phyloP scores from a whole-genome alignment of 1,140 invertebrate species.

The Caenorhabditis tropicalis region DNA sequence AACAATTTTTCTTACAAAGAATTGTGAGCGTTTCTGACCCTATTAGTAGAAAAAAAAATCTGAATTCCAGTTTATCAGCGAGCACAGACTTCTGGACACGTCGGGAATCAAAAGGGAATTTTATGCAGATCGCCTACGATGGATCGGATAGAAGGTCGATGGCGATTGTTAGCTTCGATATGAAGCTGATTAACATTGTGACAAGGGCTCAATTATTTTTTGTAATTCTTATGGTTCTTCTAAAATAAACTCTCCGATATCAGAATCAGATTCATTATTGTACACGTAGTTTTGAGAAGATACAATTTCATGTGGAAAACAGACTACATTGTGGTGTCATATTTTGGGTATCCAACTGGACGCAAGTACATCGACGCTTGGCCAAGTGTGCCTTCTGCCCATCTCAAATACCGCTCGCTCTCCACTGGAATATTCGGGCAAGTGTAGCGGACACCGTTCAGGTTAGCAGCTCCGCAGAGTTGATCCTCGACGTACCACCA shows the following conservation, averaged over 20 bases:
- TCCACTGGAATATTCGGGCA: conserved; percentile 47
- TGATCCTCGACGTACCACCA: conserved; percentile 57
- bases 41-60: background rate
- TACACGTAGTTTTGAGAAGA: conserved; percentile 6
- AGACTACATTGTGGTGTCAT: background rate
- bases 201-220: background rate
- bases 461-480: conserved; percentile 54
- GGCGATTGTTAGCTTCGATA: conserved; percentile 6
- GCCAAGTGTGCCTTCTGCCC: conserved; percentile 37
- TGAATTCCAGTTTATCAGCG: background rate
- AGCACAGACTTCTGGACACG: background rate
- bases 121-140: conserved; percentile 1
- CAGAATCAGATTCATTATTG: background rate
- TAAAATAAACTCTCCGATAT: background rate
- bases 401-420: conserved; percentile 33
- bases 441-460: conserved; percentile 57
- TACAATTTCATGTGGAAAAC: conserved; percentile 24
- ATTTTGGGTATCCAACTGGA: conserved; percentile 43
- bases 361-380: conserved; percentile 39
- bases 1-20: conserved; percentile 15
- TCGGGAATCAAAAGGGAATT: background rate
- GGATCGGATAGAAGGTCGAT: background rate
- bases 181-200: background rate
- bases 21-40: background rate
- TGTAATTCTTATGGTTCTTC: background rate